phyloP scores from a whole-genome alignment of 2,113 vertebrate genomes.

The Myrmophylax atrothorax region DNA sequence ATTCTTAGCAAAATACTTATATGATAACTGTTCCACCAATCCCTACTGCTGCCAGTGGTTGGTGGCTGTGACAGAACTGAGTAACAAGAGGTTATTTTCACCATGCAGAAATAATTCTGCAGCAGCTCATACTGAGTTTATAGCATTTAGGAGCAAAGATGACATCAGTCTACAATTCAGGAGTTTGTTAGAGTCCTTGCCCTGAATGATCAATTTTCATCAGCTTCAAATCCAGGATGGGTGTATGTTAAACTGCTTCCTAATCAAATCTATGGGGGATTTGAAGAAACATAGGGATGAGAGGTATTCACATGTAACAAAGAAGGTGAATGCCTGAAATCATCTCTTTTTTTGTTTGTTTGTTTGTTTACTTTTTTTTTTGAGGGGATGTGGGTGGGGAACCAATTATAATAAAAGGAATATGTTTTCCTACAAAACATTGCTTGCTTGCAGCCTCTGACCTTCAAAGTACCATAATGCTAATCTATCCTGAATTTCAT shows the following conservation, averaged over 20 bases:
- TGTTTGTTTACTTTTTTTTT: too few relatives aligned
- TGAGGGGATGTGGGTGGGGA: accelerated
- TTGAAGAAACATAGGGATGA: not conserved
- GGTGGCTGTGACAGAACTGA: not conserved
- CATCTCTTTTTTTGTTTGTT: not conserved
- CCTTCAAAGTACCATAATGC: not conserved
- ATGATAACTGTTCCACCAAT: not conserved
- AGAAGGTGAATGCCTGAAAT: not conserved
- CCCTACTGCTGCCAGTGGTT: not conserved
- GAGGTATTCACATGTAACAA: not conserved
- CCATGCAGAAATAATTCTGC: not conserved
- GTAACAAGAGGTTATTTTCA: not conserved
- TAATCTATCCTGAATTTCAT: not conserved
- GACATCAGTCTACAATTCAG: not conserved
- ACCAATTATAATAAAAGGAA: not conserved
- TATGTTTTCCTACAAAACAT: not conserved
- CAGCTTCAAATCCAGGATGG: not conserved
- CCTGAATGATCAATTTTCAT: not conserved
- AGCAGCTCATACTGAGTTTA: not conserved
- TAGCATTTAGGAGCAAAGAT: not conserved
- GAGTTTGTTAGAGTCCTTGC: not conserved
- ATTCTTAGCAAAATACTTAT: not conserved
- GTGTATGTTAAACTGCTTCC: not conserved
- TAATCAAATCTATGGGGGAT: not conserved
- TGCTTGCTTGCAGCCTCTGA: not conserved